phyloP scores from a whole-genome alignment of 2,888 invertebrate genomes.

The Rhagonycha fulva region DNA sequence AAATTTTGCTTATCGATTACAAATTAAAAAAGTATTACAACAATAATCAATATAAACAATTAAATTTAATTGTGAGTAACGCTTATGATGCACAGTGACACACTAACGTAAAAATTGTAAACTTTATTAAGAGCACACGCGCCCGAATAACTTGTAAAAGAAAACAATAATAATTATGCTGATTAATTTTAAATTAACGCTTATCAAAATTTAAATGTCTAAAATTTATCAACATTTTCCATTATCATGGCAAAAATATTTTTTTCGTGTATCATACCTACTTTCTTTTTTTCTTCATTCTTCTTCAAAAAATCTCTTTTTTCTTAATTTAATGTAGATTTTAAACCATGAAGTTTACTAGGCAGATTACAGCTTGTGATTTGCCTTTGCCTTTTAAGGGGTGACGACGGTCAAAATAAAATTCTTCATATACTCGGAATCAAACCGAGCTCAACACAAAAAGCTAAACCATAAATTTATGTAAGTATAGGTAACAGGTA shows the following conservation, averaged over 20 bases:
- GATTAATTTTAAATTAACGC: neutral
- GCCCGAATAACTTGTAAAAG: neutral
- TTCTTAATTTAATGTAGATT: too few species aligned
- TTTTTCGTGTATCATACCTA: neutral
- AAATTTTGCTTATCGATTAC: neutral
- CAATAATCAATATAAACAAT: neutral
- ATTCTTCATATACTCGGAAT: too few species aligned
- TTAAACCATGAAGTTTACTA: too few species aligned
- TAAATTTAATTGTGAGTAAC: neutral
- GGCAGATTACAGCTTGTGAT: too few species aligned
- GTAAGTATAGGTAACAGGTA: too few species aligned
- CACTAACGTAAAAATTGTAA: neutral
- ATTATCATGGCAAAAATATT: neutral
- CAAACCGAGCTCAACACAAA: too few species aligned
- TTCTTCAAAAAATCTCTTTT: too few species aligned
- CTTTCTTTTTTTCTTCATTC: neutral
- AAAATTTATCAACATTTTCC: neutral
- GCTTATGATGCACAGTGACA: neutral
- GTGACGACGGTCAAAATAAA: too few species aligned
- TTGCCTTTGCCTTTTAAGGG: too few species aligned
- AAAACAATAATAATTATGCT: neutral
- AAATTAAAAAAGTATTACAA: neutral
- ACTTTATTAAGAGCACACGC: neutral
- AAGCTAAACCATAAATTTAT: too few species aligned
- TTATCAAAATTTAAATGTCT: neutral